Evolutionary conservation across 1,140 invertebrate genomes (phyloP).

Genomic region (Tenebrio molitor): DNA sequence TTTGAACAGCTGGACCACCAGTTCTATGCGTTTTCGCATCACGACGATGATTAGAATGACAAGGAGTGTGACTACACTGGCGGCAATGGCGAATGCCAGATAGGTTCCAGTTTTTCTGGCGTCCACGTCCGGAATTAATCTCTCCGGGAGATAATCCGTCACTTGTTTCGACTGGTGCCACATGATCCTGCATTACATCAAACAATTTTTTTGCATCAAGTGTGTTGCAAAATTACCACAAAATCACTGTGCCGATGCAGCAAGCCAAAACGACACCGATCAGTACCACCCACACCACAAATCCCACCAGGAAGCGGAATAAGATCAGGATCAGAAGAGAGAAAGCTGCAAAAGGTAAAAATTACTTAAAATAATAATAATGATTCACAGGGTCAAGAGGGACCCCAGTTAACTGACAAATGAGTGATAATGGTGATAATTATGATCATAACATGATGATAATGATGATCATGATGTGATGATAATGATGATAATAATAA

Average conservation of each 20-base stretch:
- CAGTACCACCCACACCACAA: constrained; percentile 80
- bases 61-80: constrained; percentile 75
- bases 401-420: too few species aligned
- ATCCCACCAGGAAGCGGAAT: constrained; percentile 74
- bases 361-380: not conserved
- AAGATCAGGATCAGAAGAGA: constrained; percentile 74
- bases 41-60: constrained; percentile 78
- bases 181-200: constrained; percentile 57
- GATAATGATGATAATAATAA: too few species aligned
- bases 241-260: constrained; percentile 72
- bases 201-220: constrained; percentile 19
- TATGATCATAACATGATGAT: too few species aligned
- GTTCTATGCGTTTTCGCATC: constrained; percentile 79
- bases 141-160: constrained; percentile 4
- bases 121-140: constrained; percentile 45
- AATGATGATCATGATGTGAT: too few species aligned
- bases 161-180: constrained; percentile 48
- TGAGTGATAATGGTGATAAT: too few species aligned
- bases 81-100: constrained; percentile 72
- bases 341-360: constrained; percentile 68
- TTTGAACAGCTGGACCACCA: constrained; percentile 80
- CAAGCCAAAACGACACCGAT: constrained; percentile 72
- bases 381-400: too few species aligned
- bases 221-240: constrained; percentile 73
- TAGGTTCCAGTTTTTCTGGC: constrained; percentile 64